Base-by-base conservation (phyloP, 2,888 invertebrate species). In the Tipula unca region DNA sequence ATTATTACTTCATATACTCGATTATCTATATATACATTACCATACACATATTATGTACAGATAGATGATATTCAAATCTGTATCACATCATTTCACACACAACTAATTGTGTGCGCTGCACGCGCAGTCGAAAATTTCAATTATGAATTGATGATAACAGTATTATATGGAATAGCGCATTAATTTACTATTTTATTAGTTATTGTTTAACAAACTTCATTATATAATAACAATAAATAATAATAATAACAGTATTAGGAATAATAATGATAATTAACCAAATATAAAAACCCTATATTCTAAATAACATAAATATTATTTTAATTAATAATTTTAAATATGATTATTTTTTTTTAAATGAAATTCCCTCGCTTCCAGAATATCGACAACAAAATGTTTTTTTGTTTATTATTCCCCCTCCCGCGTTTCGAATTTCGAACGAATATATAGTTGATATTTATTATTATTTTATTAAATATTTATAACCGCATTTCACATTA, bases 121-220 rank as follows among this genome's bases (percentile, higher is more conserved):
- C 69, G 69, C 69, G 20, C 25, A 25, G 6, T 25, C 69, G 10
- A 69, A 25, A 54, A 17, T 17, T 17, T 42, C 42, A 14, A 48
- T 48, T 48, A 48, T 48, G 17, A 48, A 0, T 48, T 48, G 48
- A 48, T 48, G 48, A n/a, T 69, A 69, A 69, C 69, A 69, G 69
- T 20, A 20, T 69, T 69, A 69, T 20, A 25, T 32, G 17, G 1
- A 48, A 48, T 48, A 48, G 48, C 10, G 39, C 48, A 48, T 48
- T 48, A 69, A 69, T 69, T 69, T 48, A 48, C 48, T 48, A 48
- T 48, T 48, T 48, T 48, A 48, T 48, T 48, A 48, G 17, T 48
- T 48, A 48, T 48, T 48, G 48, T 48, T 48, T 69, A 69, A 69
- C 69, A 69, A 69, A 69, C 69, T 69, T 69, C 69, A 69, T 69